Conservation (phyloP, 1,140 invertebrate genomes). For the Plodia interpunctella region DNA sequence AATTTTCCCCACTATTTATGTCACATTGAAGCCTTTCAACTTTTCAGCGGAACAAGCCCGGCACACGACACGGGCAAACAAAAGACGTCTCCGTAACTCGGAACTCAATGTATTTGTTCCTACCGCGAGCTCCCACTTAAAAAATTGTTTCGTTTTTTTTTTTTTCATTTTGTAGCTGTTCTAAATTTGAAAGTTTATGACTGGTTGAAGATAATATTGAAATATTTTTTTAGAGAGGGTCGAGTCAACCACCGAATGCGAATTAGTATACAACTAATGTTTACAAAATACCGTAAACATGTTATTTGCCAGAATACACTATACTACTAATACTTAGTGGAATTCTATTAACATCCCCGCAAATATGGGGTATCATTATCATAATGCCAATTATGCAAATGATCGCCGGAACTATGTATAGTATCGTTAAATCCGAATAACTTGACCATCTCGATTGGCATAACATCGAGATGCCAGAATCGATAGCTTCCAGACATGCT, state of each 20-base stretch:
- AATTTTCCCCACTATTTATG: neutral
- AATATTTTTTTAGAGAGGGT: too few species aligned
- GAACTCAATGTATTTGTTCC: neutral
- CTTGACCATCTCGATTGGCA: neutral
- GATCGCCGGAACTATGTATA: neutral
- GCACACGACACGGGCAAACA: neutral
- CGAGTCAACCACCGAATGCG: too few species aligned
- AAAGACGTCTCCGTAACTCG: neutral
- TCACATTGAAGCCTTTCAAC: neutral
- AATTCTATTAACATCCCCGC: too few species aligned
- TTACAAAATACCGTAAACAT: too few species aligned
- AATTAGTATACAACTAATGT: too few species aligned
- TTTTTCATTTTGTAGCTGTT: neutral
- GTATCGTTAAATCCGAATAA: neutral
- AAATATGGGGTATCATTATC: too few species aligned
- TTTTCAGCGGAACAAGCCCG: too few species aligned
- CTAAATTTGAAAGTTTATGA: too few species aligned
- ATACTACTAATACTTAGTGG: too few species aligned
- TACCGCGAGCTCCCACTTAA: neutral
- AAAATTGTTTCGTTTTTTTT: neutral
- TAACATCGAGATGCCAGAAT: constrained; percentile 19
- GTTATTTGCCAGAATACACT: too few species aligned
- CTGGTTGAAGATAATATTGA: too few species aligned
- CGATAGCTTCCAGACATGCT: constrained; percentile 37
- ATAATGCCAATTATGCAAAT: too few species aligned